phyloP scores from a whole-genome alignment of 64 coral and sea anemone genomes.

The Montipora efflorescens region DNA sequence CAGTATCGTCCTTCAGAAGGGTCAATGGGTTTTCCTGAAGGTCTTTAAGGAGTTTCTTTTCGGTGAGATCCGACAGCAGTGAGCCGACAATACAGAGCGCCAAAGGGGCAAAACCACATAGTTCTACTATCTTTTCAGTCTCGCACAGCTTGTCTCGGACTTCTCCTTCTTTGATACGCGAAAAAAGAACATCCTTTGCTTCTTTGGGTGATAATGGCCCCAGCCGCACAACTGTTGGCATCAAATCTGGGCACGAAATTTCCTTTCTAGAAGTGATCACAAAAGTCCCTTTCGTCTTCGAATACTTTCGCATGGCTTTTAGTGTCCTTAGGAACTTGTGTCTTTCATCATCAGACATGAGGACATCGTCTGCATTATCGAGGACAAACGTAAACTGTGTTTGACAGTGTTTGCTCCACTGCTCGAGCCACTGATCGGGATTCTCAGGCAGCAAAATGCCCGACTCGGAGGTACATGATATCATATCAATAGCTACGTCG shows the following conservation, averaged over 20 bases:
- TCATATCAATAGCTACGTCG: background rate
- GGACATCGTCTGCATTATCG: conserved; percentile 29
- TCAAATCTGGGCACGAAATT: background rate
- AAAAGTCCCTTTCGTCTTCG: conserved; percentile 1
- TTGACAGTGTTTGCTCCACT: conserved; percentile 17
- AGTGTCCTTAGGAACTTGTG: background rate
- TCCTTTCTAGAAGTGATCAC: background rate
- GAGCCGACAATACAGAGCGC: conserved; percentile 28
- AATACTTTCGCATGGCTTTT: background rate
- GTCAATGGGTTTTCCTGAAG: conserved; percentile 18
- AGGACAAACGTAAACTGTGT: background rate
- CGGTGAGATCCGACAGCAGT: background rate
- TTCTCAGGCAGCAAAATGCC: background rate
- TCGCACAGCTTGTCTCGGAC: background rate
- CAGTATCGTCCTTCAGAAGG: background rate
- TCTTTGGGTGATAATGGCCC: background rate
- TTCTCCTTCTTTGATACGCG: background rate
- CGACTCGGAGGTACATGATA: too few relatives aligned
- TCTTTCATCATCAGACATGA: background rate
- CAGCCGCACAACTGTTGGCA: background rate
- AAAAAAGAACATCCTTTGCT: background rate
- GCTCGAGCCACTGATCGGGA: background rate
- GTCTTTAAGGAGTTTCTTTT: background rate
- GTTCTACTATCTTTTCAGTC: conserved; percentile 6
- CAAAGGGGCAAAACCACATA: conserved; percentile 61